Evolutionary conservation across 2,113 vertebrate species (phyloP), one percentile per base, ranked within the genome.

Genomic region (Tauraco erythrolophus): DNA sequence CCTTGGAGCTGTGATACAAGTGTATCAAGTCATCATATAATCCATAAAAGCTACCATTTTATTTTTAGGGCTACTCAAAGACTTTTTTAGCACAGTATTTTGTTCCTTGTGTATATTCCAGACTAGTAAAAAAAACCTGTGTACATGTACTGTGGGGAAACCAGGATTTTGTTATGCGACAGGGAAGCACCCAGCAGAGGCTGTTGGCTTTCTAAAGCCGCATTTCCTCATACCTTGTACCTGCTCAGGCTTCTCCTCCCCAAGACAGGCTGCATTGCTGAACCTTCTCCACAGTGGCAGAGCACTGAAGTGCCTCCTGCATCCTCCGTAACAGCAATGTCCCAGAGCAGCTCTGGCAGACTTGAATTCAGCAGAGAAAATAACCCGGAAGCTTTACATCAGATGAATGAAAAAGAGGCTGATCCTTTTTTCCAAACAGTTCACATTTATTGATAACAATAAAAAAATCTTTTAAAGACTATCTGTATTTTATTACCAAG

Each of bases 381-480:
- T 1, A 54, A 60, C 35, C 35, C 48, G 68, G 14, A 68, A 91
- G 37, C 56, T 75, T 48, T 70, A 11, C 54, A 89, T 39, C 19
- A 69, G 18, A 25, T 10, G 6, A 83, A 37, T 15, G 22, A 85
- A 95, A 16, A 87, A 79, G 60, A 75, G 7, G 48, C 6, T 51
- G 24, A 37, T 5, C 10, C 4, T 24, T 64, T 84, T 86, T 75
- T 97, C 97, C 92, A 98, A 98, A 98, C 97, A 96, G 96, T 98
- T 98, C 98, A 98, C 98, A 97, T 98, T 98, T 98, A 98, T 97
- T 93, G 94, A 75, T 97, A 98, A 98, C 94, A 30, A 98, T 98
- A 98, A 98, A 98, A 98, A 98, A 98, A 98, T 98, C 97, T 98
- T 98, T 98, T 98, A 98, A 98, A 98, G 98, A 98, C 98, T 97